These are phyloP conservation scores for Pharmacophagus antenor DNA, from an alignment of 2,888 invertebrate genomes.

Conservation along the genomic window DNA sequence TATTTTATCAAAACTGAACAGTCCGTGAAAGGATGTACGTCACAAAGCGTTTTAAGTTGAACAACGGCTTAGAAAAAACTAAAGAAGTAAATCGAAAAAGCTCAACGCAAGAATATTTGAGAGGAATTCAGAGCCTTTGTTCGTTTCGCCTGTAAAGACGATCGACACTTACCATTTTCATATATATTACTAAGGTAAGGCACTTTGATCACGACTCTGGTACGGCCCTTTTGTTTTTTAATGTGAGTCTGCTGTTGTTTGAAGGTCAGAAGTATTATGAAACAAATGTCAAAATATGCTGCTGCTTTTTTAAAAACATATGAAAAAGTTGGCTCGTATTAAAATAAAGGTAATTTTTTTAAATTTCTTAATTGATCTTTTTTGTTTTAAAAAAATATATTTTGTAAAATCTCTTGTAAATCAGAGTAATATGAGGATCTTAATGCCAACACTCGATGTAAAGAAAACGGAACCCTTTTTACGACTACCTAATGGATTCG, in stretches of 20 bases:
- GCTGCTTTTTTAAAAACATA: background rate
- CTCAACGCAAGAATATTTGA: constrained; percentile 20
- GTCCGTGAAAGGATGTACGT: background rate
- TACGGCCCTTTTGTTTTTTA: background rate
- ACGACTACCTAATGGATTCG: background rate
- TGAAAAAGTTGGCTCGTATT: no score
- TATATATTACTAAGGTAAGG: background rate
- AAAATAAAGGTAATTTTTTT: no score
- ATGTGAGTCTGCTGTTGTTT: background rate
- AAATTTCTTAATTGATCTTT: no score
- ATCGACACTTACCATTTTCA: constrained; percentile 10
- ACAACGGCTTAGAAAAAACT: constrained; percentile 13
- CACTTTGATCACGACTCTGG: background rate
- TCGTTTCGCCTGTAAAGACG: constrained; percentile 12
- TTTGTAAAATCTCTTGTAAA: no score
- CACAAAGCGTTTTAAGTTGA: constrained; percentile 15
- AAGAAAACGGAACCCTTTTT: background rate
- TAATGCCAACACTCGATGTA: background rate
- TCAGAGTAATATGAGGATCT: no score
- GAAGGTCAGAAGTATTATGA: background rate
- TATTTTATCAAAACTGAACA: background rate
- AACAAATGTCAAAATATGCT: background rate
- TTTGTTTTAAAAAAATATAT: no score
- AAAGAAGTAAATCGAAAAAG: constrained; percentile 19
- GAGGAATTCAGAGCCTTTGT: constrained; percentile 18